Conservation (phyloP, 2,113 vertebrate genomes). For the Empidonax alnorum region DNA sequence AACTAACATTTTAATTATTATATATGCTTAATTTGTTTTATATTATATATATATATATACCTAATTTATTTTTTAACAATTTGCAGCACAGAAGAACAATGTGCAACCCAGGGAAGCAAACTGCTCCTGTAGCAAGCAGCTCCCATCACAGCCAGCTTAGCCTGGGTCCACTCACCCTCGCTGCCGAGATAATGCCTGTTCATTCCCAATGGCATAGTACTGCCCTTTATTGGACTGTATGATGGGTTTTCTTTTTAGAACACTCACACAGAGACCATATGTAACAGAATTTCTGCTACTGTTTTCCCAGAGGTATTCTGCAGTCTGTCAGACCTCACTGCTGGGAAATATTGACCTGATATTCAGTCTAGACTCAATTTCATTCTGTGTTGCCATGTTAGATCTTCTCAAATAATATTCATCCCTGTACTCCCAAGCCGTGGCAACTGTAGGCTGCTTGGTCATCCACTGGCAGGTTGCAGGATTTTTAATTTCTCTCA, state of each 20-base stretch:
- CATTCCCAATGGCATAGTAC: neutral
- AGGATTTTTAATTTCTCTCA: neutral
- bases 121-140: neutral
- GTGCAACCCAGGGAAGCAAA: neutral
- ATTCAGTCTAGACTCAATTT: neutral
- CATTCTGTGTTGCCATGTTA: neutral
- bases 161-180: accelerated
- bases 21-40: neutral
- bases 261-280: accelerated
- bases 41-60: neutral
- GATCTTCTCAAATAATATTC: neutral
- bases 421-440: neutral
- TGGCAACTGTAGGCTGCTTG: neutral
- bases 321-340: neutral
- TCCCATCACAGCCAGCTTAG: neutral
- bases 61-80: neutral
- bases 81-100: neutral
- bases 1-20: neutral
- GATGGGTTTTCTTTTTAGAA: neutral
- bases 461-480: neutral
- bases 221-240: neutral
- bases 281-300: neutral
- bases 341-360: neutral
- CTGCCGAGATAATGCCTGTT: neutral
- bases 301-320: neutral